phyloP scores from a whole-genome alignment of 2,888 invertebrate species.

The Catotricha subobsoleta region DNA sequence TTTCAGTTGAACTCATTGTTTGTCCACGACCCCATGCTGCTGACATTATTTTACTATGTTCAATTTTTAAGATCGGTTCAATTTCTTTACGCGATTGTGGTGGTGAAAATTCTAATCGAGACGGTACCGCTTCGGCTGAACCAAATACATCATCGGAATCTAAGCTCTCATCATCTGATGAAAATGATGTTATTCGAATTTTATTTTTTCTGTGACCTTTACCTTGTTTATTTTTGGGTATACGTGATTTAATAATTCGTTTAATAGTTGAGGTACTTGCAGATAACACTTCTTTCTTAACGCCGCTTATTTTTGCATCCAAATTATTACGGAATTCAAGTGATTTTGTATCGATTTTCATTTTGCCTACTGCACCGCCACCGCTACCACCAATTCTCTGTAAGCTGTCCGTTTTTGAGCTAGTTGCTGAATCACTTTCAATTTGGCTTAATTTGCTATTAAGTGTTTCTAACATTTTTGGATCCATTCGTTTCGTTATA shows the following conservation, averaged over 20 bases:
- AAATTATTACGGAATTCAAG: slow-evolving; percentile 34
- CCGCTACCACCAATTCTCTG: slow-evolving; percentile 21
- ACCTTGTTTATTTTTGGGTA: slow-evolving; percentile 21
- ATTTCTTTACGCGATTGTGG: slow-evolving; percentile 59
- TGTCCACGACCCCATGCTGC: slow-evolving; percentile 50
- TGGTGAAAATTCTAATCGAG: slow-evolving; percentile 52
- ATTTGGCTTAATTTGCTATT: slow-evolving; percentile 58
- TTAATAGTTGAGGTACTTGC: slow-evolving; percentile 32
- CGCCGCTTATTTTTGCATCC: slow-evolving; percentile 31
- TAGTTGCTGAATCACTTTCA: slow-evolving; percentile 57
- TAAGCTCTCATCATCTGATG: slow-evolving; percentile 56
- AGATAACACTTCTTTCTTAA: slow-evolving; percentile 40
- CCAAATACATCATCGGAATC: slow-evolving; percentile 64
- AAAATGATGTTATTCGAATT: slow-evolving; percentile 56
- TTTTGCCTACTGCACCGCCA: slow-evolving; percentile 19
- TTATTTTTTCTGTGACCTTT: slow-evolving; percentile 45
- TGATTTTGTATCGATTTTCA: slow-evolving; percentile 35
- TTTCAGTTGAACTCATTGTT: slow-evolving; percentile 61
- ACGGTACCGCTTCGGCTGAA: slow-evolving; percentile 54
- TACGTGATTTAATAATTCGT: slow-evolving; percentile 39
- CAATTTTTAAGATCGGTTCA: slow-evolving; percentile 52
- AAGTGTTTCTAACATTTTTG: slow-evolving; percentile 44
- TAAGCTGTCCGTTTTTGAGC: slow-evolving; percentile 52
- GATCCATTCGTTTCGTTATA: slow-evolving; percentile 50
- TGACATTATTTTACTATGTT: slow-evolving; percentile 49